Evolutionary conservation across 1,140 invertebrate genomes (phyloP), one percentile per base, ranked within the genome.

Genomic region (Phymorhynchus buccinoides): DNA sequence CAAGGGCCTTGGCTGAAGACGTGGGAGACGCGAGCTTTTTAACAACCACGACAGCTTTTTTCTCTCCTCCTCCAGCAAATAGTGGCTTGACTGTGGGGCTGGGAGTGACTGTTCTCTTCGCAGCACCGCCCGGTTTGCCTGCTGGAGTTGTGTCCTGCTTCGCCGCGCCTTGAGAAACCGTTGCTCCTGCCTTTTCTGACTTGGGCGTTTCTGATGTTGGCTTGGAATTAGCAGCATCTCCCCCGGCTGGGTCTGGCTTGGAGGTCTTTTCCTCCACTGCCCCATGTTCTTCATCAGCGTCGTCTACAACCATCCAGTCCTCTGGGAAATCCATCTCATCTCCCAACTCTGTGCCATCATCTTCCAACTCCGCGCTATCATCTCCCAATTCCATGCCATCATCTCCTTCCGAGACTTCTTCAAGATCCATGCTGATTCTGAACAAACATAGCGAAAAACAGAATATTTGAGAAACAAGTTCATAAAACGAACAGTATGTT

Each of bases 241-340:
- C 71, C 1, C 56, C 56, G n/a, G 56, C 56, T 62, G 22, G 56
- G n/a, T 27, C n/a, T 62, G 56, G 56, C 22, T 62, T 62, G 22
- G 56, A 62, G 56, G 56, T 4, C 56, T 62, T 27, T 27, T 62
- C 18, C 22, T 62, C 56, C 22, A 27, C 56, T 62, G 22, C 56
- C 56, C 7, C 16, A 35, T 73, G 32, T 73, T 73, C 71, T 35
- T 73, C 71, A 73, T 73, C 71, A 18, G 37, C 71, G 37, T 73
- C 71, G 3, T 73, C 71, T 12, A 73, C 16, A 73, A 73, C 71
- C 71, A 73, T 73, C 71, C 71, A 73, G 12, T 73, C 71, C 37
- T 73, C 71, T 37, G 71, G 71, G 37, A 73, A 73, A 35, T 73
- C 71, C 32, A 37, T 3, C 12, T 9, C 32, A 35, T 35, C 30